Evolutionary conservation across 2,888 invertebrate genomes (phyloP).

Genomic region (Nysson spinosus): DNA sequence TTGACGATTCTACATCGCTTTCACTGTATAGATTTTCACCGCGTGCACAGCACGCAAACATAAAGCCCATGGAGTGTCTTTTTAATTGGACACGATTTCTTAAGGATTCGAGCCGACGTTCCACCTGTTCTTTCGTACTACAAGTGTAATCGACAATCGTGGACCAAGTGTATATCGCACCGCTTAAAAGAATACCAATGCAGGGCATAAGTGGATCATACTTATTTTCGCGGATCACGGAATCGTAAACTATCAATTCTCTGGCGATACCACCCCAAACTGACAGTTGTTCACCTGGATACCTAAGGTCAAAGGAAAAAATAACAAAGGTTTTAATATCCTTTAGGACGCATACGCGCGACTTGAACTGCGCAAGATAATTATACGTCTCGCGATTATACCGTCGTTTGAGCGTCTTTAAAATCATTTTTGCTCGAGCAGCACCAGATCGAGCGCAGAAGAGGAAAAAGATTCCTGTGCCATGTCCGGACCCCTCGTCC

Average conservation of each 20-base stretch:
- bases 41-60: conserved; percentile 71
- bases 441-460: conserved; percentile 42
- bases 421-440: conserved; percentile 19
- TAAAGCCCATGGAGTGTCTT: conserved; percentile 68
- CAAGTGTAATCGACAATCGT: conserved; percentile 55
- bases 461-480: too few relatives aligned
- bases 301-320: conserved; percentile 14
- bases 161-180: conserved; percentile 70
- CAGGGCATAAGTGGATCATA: conserved; percentile 31
- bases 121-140: conserved; percentile 53
- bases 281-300: conserved; percentile 25
- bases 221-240: background rate
- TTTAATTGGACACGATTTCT: conserved; percentile 60
- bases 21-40: conserved; percentile 52
- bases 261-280: conserved; percentile 66
- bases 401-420: conserved; percentile 37
- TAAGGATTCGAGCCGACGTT: conserved; percentile 56
- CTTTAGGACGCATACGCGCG: background rate
- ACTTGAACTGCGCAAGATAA: too few relatives aligned
- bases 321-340: background rate
- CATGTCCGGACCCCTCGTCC: too few relatives aligned
- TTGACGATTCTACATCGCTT: conserved; percentile 62
- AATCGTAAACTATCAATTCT: conserved; percentile 56
- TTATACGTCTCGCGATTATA: conserved; percentile 35
- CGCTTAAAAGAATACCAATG: conserved; percentile 60